phyloP scores from a whole-genome alignment of 2,113 vertebrate genomes.

The Pluvianellus socialis region DNA sequence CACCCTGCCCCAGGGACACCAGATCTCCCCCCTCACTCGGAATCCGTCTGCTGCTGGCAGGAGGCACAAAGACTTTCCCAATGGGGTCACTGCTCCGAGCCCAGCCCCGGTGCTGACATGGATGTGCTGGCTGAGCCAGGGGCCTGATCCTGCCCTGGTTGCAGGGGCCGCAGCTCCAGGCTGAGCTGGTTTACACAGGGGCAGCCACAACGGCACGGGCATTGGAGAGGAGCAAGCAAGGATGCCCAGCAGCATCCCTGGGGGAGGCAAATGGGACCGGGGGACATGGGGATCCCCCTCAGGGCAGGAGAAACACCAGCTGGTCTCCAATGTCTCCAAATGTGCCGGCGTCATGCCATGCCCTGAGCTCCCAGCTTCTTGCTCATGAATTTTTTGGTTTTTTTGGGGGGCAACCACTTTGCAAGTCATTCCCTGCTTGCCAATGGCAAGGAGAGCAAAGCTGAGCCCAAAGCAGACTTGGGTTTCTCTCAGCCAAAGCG shows the following conservation, averaged over 20 bases:
- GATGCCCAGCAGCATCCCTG: neutral
- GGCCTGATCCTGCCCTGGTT: neutral
- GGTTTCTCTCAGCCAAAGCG: fast-evolving
- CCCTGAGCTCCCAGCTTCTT: neutral
- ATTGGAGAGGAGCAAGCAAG: neutral
- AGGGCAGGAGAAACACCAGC: neutral
- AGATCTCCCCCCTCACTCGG: fast-evolving
- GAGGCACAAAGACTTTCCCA: neutral
- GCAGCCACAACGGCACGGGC: fast-evolving
- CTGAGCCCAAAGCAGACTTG: fast-evolving
- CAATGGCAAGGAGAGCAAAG: neutral
- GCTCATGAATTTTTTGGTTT: fast-evolving
- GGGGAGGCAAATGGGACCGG: neutral
- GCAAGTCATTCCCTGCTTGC: neutral
- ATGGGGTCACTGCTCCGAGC: fast-evolving
- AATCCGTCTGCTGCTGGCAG: neutral
- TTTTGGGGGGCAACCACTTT: neutral
- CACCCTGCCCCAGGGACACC: neutral
- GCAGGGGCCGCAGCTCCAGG: neutral
- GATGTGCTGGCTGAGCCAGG: neutral
- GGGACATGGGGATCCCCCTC: too few relatives aligned
- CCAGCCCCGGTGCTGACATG: neutral
- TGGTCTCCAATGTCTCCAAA: neutral
- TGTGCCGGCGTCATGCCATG: too few relatives aligned
- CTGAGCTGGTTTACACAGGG: neutral